Evolutionary conservation across 1,140 invertebrate species (phyloP).

Genomic region (Bombus vancouverensis): DNA sequence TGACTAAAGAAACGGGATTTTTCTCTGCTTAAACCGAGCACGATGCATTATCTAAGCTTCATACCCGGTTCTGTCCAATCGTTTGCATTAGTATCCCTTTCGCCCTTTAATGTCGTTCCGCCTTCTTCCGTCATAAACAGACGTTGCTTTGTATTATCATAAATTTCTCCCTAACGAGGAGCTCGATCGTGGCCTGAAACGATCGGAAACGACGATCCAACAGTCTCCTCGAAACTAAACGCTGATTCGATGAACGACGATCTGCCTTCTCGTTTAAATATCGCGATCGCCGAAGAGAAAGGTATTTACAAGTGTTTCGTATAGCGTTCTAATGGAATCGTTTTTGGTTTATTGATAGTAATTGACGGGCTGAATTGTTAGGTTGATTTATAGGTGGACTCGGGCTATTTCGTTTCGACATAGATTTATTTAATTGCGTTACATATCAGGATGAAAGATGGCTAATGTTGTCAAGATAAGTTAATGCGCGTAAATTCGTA

Average conservation of each 20-base stretch:
- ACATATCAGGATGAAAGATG: neutral
- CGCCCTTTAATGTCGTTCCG: neutral
- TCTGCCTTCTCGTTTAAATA: slow-evolving; percentile 3
- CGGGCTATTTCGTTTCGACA: neutral
- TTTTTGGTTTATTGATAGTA: slow-evolving; percentile 8
- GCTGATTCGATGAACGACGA: slow-evolving; percentile 20
- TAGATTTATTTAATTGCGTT: neutral
- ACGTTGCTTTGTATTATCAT: slow-evolving; percentile 26
- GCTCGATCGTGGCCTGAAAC: neutral
- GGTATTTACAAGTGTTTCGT: neutral
- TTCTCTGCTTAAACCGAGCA: neutral
- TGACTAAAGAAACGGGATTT: neutral
- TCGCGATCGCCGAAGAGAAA: neutral
- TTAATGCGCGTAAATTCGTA: neutral
- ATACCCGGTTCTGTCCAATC: neutral
- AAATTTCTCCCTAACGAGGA: slow-evolving; percentile 37
- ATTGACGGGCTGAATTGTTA: slow-evolving; percentile 2
- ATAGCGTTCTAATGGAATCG: neutral
- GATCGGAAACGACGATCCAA: neutral
- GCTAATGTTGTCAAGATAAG: neutral
- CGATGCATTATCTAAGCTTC: slow-evolving; percentile 14
- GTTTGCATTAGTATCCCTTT: neutral
- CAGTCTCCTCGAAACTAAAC: slow-evolving; percentile 13
- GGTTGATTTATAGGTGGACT: neutral
- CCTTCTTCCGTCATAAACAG: slow-evolving; percentile 25